Conservation (phyloP, 2,888 invertebrate genomes). For the Cataglyphis cursor region DNA sequence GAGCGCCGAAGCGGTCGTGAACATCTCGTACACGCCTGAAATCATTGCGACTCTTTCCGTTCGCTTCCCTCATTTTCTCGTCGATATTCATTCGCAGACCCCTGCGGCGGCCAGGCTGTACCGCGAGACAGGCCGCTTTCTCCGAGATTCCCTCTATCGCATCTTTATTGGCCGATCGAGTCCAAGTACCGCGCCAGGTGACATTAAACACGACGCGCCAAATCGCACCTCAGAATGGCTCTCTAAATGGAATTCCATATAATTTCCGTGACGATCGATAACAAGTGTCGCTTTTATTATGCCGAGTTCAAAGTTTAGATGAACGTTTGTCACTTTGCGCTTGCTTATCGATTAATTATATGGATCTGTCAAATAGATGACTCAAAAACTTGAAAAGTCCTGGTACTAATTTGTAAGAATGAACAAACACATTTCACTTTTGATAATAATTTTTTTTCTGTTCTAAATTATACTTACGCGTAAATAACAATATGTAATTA, state of each 20-base stretch:
- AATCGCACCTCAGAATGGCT: conserved; percentile 69
- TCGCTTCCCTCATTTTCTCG: conserved; percentile 69
- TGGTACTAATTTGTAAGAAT: conserved; percentile 5
- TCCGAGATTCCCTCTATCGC: conserved; percentile 77
- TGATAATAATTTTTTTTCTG: background rate
- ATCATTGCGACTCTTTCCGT: conserved; percentile 49
- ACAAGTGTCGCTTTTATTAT: conserved; percentile 62
- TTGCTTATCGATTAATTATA: background rate
- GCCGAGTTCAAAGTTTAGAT: conserved; percentile 57
- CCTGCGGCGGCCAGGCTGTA: conserved; percentile 59
- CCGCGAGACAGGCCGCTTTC: conserved; percentile 75
- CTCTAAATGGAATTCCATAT: conserved; percentile 54
- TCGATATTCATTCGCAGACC: conserved; percentile 64
- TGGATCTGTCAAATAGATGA: background rate
- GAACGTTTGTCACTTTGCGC: background rate
- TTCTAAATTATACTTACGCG: background rate
- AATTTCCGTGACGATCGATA: conserved; percentile 61
- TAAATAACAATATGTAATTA: conserved; percentile 6
- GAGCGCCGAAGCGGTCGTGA: conserved; percentile 9
- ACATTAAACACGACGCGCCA: conserved; percentile 73
- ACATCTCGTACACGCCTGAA: conserved; percentile 16
- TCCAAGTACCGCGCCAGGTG: conserved; percentile 69
- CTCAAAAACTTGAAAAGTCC: background rate
- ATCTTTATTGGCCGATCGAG: conserved; percentile 76
- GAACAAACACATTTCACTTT: background rate